Conservation (phyloP, 2,888 invertebrate genomes). For the Philaethria dido region DNA sequence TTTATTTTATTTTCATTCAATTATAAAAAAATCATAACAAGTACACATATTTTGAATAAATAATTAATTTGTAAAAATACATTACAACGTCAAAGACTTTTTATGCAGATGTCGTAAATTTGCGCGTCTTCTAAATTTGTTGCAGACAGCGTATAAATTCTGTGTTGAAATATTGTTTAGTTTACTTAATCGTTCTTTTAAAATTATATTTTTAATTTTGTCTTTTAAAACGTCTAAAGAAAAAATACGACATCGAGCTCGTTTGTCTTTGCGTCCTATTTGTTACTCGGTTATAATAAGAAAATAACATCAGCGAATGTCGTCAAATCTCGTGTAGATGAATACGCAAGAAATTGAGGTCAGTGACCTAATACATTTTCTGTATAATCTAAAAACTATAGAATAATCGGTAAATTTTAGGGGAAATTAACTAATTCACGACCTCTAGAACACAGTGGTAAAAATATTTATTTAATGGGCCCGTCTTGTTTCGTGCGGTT, state of each 20-base stretch:
- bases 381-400: neutral
- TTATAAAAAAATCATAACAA: neutral
- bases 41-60: neutral
- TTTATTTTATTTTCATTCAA: neutral
- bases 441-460: neutral
- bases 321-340: slow-evolving; percentile 46
- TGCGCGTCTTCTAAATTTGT: slow-evolving; percentile 43
- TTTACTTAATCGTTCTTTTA: slow-evolving; percentile 57
- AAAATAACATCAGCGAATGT: slow-evolving; percentile 52
- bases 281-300: slow-evolving; percentile 53
- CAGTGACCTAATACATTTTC: slow-evolving; percentile 59
- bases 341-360: slow-evolving; percentile 62
- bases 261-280: slow-evolving; percentile 58
- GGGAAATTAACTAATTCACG: neutral
- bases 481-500: neutral
- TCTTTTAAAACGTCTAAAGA: slow-evolving; percentile 50
- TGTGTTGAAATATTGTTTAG: slow-evolving; percentile 57
- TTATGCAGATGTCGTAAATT: slow-evolving; percentile 47
- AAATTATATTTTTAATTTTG: slow-evolving; percentile 55
- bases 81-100: slow-evolving; percentile 12
- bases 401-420: neutral
- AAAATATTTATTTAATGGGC: neutral
- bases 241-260: slow-evolving; percentile 58
- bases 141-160: slow-evolving; percentile 57
- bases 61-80: neutral